phyloP scores from a whole-genome alignment of 2,113 vertebrate genomes.

The Fregetta grallaria region DNA sequence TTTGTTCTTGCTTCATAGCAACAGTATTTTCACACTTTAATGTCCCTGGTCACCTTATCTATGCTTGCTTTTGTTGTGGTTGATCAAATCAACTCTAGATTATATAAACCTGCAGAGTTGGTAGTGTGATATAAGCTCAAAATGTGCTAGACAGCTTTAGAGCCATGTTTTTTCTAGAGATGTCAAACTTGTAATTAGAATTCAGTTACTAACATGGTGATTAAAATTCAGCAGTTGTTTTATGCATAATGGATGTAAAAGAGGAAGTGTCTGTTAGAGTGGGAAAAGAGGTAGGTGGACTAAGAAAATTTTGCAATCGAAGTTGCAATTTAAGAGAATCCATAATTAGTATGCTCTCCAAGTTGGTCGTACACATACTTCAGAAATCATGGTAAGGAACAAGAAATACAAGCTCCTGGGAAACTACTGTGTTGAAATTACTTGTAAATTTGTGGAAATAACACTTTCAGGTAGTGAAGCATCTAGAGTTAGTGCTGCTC shows the following conservation, averaged over 20 bases:
- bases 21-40: neutral
- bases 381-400: neutral
- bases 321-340: neutral
- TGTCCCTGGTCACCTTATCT: neutral
- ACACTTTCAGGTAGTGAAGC: neutral
- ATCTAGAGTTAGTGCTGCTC: neutral
- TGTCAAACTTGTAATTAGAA: neutral
- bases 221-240: slow-evolving; percentile 35
- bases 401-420: neutral
- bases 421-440: neutral
- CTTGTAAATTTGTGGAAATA: neutral
- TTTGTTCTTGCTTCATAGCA: neutral
- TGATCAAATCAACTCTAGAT: neutral
- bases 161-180: neutral
- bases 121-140: neutral
- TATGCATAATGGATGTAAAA: neutral
- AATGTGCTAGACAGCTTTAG: neutral
- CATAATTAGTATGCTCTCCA: neutral
- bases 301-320: neutral
- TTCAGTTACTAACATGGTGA: neutral
- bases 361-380: neutral
- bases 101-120: neutral
- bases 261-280: neutral
- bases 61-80: neutral
- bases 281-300: neutral